These are phyloP conservation scores for Serripes groenlandicus DNA, from an alignment of 2,888 invertebrate species.

Conservation along the genomic window DNA sequence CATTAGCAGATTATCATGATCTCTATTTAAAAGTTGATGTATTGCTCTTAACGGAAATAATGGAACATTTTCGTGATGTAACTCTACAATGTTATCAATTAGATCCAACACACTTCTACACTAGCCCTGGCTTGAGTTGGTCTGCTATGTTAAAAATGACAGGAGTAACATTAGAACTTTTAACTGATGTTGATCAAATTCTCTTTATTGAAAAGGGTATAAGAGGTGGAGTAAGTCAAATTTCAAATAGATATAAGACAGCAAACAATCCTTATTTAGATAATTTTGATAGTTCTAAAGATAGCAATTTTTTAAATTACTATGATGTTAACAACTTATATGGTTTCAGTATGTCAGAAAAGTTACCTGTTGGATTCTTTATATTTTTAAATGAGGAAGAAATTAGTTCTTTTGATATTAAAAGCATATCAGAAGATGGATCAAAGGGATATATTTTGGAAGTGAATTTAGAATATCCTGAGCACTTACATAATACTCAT, in stretches of 20 bases:
- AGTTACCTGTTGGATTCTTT: slow-evolving; percentile 75
- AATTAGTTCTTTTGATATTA: slow-evolving; percentile 41
- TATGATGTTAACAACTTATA: slow-evolving; percentile 43
- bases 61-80: slow-evolving; percentile 38
- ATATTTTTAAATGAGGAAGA: slow-evolving; percentile 62
- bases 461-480: slow-evolving; percentile 86
- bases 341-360: slow-evolving; percentile 71
- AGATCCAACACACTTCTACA: slow-evolving; percentile 78
- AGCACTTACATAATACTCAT: slow-evolving; percentile 82
- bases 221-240: slow-evolving; percentile 48
- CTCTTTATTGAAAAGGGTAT: slow-evolving; percentile 60
- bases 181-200: slow-evolving; percentile 53
- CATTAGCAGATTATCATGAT: slow-evolving; percentile 41
- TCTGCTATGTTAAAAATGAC: slow-evolving; percentile 51
- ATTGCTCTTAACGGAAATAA: slow-evolving; percentile 34
- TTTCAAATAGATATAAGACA: slow-evolving; percentile 35
- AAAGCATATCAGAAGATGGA: slow-evolving; percentile 24
- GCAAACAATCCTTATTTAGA: slow-evolving; percentile 59
- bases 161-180: slow-evolving; percentile 40
- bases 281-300: slow-evolving; percentile 1
- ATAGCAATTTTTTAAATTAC: not conserved
- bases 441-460: slow-evolving; percentile 84
- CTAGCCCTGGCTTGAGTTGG: slow-evolving; percentile 76
- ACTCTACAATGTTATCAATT: slow-evolving; percentile 56
- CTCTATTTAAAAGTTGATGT: slow-evolving; percentile 47